These are phyloP conservation scores for Drosophila antonietae DNA, from an alignment of 2,888 invertebrate species.

Conservation along the genomic window DNA sequence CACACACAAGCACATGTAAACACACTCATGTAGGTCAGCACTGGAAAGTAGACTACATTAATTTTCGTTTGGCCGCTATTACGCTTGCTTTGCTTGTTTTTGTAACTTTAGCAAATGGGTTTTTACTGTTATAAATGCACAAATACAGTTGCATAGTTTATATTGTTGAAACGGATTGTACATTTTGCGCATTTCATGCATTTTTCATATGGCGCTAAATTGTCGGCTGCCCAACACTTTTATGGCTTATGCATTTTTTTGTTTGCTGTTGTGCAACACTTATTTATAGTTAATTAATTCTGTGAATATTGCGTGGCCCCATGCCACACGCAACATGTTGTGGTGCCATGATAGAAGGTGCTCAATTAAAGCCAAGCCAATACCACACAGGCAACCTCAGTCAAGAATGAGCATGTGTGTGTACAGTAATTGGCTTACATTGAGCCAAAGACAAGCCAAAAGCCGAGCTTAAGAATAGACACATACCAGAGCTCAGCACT, in stretches of 20 bases:
- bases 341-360: too few relatives aligned
- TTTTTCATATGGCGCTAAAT: conserved; percentile 62
- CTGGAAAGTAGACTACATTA: conserved; percentile 76
- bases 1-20: conserved; percentile 12
- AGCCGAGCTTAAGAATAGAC: conserved; percentile 9
- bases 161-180: conserved; percentile 47
- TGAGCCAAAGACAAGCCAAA: conserved; percentile 12
- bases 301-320: not conserved
- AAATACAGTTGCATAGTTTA: conserved; percentile 42
- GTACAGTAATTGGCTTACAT: too few relatives aligned
- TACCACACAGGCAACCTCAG: too few relatives aligned
- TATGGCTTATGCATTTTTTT: conserved; percentile 21
- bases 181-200: conserved; percentile 60
- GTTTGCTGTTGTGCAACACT: conserved; percentile 12
- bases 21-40: conserved; percentile 64
- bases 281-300: conserved; percentile 29
- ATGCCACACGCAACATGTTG: too few relatives aligned
- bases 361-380: too few relatives aligned
- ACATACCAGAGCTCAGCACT: conserved; percentile 2
- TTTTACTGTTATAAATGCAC: conserved; percentile 49
- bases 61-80: conserved; percentile 68
- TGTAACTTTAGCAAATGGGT: conserved; percentile 68
- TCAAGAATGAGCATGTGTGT: too few relatives aligned
- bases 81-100: conserved; percentile 41
- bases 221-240: conserved; percentile 34